Conservation (phyloP, 2,797 vertebrate genomes). For the Chelon auratus region DNA sequence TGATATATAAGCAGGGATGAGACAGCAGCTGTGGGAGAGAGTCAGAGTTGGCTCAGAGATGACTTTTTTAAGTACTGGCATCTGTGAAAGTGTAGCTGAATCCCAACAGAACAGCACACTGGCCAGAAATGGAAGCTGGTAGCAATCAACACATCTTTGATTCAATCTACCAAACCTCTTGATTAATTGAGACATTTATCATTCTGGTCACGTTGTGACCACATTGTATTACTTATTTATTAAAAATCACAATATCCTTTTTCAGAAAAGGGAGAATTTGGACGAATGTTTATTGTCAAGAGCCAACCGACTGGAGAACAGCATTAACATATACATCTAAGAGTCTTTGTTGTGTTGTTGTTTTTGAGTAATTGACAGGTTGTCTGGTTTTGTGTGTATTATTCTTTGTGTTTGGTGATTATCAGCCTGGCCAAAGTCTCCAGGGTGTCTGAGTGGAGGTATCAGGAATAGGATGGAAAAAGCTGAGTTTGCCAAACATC, state of each 20-base stretch:
- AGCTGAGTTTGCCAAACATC: slow-evolving; percentile 69
- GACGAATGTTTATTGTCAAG: slow-evolving; percentile 5
- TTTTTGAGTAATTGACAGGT: slow-evolving; percentile 10
- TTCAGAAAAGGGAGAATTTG: slow-evolving; percentile 35
- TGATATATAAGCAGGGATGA: slow-evolving; percentile 19
- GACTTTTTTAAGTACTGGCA: slow-evolving; percentile 21
- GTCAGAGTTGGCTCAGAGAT: not conserved
- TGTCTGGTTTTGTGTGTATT: slow-evolving; percentile 22
- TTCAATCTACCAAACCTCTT: slow-evolving; percentile 27
- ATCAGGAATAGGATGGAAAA: slow-evolving; percentile 66
- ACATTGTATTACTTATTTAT: slow-evolving; percentile 21
- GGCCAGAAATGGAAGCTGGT: slow-evolving; percentile 8
- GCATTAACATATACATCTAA: not conserved
- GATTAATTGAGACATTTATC: slow-evolving; percentile 37
- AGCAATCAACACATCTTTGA: slow-evolving; percentile 1
- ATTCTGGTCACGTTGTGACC: slow-evolving; percentile 10
- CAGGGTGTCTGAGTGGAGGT: slow-evolving; percentile 55
- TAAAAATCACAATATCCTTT: slow-evolving; percentile 22
- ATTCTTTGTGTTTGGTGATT: slow-evolving; percentile 39
- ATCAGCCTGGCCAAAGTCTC: slow-evolving; percentile 53
- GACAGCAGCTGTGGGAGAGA: slow-evolving; percentile 19
- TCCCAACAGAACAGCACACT: slow-evolving; percentile 12
- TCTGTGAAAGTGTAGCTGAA: slow-evolving; percentile 16
- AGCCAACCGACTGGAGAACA: slow-evolving; percentile 41
- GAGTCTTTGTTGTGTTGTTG: not conserved